Conservation (phyloP, 2,888 invertebrate genomes). For the Portevinia maculata region DNA sequence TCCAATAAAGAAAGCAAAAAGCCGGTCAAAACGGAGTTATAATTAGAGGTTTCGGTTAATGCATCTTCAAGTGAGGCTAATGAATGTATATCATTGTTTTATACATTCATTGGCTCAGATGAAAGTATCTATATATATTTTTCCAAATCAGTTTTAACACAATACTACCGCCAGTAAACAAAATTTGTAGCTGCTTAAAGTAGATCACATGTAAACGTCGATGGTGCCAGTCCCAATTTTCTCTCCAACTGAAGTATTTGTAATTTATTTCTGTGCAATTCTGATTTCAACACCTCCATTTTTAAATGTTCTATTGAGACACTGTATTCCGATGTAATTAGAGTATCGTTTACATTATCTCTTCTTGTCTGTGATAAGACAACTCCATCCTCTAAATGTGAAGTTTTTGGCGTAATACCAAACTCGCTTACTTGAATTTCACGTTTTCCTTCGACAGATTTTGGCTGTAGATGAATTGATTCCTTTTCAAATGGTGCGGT, state of each 20-base stretch:
- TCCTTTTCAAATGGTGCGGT: too few relatives aligned
- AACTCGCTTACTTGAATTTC: neutral
- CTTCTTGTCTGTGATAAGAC: neutral
- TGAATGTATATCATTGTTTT: too few relatives aligned
- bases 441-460: neutral
- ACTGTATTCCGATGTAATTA: neutral
- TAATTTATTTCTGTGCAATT: constrained; percentile 15
- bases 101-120: too few relatives aligned
- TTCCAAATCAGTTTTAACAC: too few relatives aligned
- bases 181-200: too few relatives aligned
- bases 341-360: neutral
- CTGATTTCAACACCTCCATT: constrained; percentile 1
- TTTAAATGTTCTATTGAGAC: neutral
- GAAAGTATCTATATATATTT: too few relatives aligned
- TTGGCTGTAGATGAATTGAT: too few relatives aligned
- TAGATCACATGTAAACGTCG: neutral
- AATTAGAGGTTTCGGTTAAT: too few relatives aligned
- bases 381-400: neutral
- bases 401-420: neutral
- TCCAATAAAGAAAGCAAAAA: too few relatives aligned
- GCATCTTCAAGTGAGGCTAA: too few relatives aligned
- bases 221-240: constrained; percentile 3
- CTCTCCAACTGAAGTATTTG: constrained; percentile 15
- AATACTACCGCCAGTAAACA: too few relatives aligned
- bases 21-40: too few relatives aligned